Conservation (phyloP, 2,113 vertebrate genomes). For the Pontoporia blainvillei region DNA sequence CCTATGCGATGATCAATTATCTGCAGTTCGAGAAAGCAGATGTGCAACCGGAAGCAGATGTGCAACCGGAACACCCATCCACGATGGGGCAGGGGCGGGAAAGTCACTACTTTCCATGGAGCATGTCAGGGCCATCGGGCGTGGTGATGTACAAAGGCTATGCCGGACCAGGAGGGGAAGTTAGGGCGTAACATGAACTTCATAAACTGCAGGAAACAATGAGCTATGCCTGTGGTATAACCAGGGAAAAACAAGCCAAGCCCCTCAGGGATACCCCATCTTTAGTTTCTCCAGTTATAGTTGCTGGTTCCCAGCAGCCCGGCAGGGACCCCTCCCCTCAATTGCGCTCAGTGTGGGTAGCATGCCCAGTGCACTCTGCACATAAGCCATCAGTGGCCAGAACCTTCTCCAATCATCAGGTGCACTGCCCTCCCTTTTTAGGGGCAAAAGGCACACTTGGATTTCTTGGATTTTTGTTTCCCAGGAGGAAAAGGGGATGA, state of each 20-base stretch:
- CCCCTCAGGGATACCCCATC: neutral
- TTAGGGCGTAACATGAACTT: fast-evolving
- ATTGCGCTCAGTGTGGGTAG: neutral
- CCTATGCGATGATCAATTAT: fast-evolving
- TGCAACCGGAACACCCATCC: fast-evolving
- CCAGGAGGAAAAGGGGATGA: neutral
- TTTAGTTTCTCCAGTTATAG: neutral
- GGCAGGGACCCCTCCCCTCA: too few relatives aligned
- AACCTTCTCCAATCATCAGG: neutral
- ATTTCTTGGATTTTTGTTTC: neutral
- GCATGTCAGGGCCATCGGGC: neutral
- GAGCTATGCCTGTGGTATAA: neutral
- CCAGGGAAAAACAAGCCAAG: neutral
- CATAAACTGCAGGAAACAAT: neutral
- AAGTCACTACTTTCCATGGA: neutral
- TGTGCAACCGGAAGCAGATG: fast-evolving
- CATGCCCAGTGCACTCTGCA: fast-evolving
- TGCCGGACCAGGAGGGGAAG: neutral
- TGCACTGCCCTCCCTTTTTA: neutral
- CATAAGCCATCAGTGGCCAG: neutral
- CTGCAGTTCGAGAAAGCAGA: neutral
- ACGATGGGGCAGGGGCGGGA: fast-evolving
- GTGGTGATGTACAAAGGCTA: neutral
- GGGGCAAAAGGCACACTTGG: neutral
- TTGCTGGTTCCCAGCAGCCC: neutral